Evolutionary conservation across 2,888 invertebrate species (phyloP).

Genomic region (Drosophila nigricruria): DNA sequence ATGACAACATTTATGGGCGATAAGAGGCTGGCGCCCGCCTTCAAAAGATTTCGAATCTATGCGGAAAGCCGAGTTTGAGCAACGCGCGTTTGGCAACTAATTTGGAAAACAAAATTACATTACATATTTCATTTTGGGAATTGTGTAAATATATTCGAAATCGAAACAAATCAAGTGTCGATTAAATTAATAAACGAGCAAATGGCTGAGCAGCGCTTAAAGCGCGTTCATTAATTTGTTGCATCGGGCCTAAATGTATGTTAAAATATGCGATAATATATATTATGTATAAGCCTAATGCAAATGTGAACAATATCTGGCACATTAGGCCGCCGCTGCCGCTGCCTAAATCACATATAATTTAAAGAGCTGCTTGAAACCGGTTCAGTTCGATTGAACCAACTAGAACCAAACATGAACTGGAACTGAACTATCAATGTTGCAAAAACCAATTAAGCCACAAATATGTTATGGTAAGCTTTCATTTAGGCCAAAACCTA

Average conservation of each 20-base stretch:
- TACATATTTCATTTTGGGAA: conserved; percentile 55
- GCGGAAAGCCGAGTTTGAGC: conserved; percentile 7
- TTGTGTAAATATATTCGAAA: conserved; percentile 58
- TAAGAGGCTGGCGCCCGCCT: conserved; percentile 41
- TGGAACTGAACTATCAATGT: neutral
- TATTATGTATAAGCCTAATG: conserved; percentile 11
- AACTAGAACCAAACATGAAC: neutral
- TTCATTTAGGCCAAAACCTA: neutral
- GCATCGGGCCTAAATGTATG: conserved; percentile 21
- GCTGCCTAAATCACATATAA: conserved; percentile 1
- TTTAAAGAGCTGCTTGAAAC: conserved; percentile 1
- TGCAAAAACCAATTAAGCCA: neutral
- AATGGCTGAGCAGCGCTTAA: conserved; percentile 40
- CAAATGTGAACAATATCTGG: conserved; percentile 16
- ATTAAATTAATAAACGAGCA: conserved; percentile 60
- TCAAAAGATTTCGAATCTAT: conserved; percentile 33
- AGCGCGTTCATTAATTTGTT: conserved; percentile 53
- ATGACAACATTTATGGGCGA: conserved; percentile 64
- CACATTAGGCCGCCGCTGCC: neutral
- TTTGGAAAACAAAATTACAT: conserved; percentile 71
- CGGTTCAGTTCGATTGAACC: neutral
- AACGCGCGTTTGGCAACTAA: conserved; percentile 46
- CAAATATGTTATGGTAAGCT: neutral
- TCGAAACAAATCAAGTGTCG: conserved; percentile 63
- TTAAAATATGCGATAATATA: conserved; percentile 37